Conservation (phyloP, 2,797 vertebrate species). For the Falco peregrinus region DNA sequence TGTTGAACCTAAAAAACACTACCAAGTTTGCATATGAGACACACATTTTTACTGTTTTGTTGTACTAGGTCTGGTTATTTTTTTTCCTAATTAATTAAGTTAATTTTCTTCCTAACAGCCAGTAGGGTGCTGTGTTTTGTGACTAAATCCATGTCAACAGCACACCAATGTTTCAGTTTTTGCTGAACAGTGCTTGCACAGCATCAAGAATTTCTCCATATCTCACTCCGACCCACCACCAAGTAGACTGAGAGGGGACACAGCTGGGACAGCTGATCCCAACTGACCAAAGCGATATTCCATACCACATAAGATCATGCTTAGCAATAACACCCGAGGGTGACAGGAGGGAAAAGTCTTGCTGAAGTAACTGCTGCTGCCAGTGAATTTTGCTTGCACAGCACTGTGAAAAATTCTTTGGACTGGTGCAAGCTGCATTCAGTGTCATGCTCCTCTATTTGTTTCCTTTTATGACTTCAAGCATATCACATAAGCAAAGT, state of each 20-base stretch:
- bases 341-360: background rate
- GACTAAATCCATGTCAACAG: background rate
- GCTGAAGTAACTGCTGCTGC: background rate
- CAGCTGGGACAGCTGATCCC: background rate
- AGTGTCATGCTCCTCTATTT: background rate
- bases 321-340: background rate
- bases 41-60: background rate
- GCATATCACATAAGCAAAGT: background rate
- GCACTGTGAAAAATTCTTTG: background rate
- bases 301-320: background rate
- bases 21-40: background rate
- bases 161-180: background rate
- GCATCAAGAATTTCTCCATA: background rate
- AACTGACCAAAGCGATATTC: background rate
- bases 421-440: rapidly evolving
- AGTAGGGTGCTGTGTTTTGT: background rate
- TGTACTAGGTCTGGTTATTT: no score
- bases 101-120: background rate
- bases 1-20: background rate
- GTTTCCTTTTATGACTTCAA: background rate
- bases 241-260: background rate
- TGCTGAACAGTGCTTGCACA: background rate
- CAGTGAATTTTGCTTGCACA: rapidly evolving
- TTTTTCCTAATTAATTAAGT: background rate
- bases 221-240: background rate